Base-by-base conservation (phyloP, 2,797 vertebrate genomes). In the Enteromius anoplus region DNA sequence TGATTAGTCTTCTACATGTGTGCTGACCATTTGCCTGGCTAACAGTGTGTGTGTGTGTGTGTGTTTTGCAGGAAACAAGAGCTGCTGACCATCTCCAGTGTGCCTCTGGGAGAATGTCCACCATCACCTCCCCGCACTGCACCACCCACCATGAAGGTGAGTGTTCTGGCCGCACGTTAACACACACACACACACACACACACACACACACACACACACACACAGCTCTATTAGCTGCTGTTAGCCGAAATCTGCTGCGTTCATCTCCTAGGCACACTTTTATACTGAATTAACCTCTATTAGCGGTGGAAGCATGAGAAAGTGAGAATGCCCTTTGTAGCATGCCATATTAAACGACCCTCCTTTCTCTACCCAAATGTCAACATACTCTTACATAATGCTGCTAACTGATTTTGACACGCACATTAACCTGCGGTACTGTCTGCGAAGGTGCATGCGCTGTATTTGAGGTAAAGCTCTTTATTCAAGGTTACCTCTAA, bases 111-210 rank as follows among this genome's bases (percentile, higher is more conserved):
- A 69, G 97, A 98, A 91, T 97, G 96, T 80, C 97, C 97, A 0
- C 94, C 97, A 14, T 98, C 97, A 0, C 97, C 98, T 0, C 97
- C 98, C 0, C 96, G 96, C 85, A 98, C 97, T 0, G 97, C 97
- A 0, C 98, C 97, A 0, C 96, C 97, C 83, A 97, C 91, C 91
- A 98, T 98, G 96, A 98, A 97, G 96, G 98, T 98, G 95, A 92
- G 94, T 29, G 51, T 21, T 78, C 23, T 64, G 23, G 34, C 37
- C 29, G 23, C 10, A 3, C 3, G 9, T 15, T 49, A 11, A 76
- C 65, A 62, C 26, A 71, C 62, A 23, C 60, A 23, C 78, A 84
- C 75, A 78, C 77, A 75, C 60, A 23, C 78, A 84, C 75, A 78
- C 77, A 75, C 60, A 23, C 78, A 84, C 75, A 78, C 77, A 76